Conservation (phyloP, 2,113 vertebrate species). For the Aptenodytes forsteri region DNA sequence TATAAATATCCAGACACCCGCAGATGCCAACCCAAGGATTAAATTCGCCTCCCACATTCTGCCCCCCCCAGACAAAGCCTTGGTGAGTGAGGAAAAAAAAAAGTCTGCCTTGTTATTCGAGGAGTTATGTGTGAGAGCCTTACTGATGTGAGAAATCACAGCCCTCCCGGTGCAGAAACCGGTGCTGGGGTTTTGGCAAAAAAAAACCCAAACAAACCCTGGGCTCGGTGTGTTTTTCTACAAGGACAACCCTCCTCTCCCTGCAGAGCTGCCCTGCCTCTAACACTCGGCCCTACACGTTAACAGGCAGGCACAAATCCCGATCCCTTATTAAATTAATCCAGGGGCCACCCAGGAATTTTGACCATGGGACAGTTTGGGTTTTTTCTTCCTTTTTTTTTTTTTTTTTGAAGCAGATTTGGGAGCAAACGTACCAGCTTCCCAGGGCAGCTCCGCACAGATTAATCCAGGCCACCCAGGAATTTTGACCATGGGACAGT, state of each 20-base stretch:
- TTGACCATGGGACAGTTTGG: background rate
- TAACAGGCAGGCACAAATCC: background rate
- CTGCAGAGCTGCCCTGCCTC: background rate
- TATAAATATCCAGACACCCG: constrained; percentile 27
- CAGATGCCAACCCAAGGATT: background rate
- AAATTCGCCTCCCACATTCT: background rate
- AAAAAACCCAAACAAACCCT: background rate
- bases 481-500: background rate
- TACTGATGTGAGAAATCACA: background rate
- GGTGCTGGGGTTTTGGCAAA: background rate
- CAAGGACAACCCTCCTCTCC: background rate
- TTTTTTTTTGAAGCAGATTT: background rate
- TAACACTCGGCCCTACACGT: background rate
- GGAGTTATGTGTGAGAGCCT: background rate
- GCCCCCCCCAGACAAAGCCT: background rate
- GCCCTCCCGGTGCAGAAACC: rapidly evolving
- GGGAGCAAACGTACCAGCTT: background rate
- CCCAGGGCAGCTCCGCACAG: background rate
- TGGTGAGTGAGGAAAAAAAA: background rate
- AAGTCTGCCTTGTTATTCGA: background rate
- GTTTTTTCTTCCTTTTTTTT: rapidly evolving
- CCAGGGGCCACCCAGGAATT: background rate
- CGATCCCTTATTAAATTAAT: background rate
- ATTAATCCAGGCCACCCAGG: background rate
- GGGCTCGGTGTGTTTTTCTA: background rate